Base-by-base conservation (phyloP, 2,888 invertebrate genomes). In the Phortica magna region DNA sequence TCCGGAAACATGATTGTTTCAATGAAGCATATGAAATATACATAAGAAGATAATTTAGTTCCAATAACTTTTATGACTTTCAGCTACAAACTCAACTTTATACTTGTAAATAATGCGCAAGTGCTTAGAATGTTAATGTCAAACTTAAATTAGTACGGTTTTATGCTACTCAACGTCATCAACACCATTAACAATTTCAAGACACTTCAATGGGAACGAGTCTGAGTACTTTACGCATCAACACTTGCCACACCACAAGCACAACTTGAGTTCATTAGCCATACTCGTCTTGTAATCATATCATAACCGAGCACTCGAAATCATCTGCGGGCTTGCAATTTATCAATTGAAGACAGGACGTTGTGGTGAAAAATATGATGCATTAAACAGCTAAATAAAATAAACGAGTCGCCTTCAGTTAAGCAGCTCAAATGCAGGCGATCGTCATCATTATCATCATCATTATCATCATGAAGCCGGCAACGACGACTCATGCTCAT, bases 371-470 rank as follows among this genome's bases (percentile, higher is more conserved):
- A 43, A 6, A 43, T n/a, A n/a, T n/a, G 43, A 43, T 7, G 43
- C 10, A 43, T 10, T 7, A 31, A 61, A 61, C 19, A 64, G 9
- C 7, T 31, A 67, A 48, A 48, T 10, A 65, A 65, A 65, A 65
- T 42, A 42, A 48, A 48, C 39, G 42, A 41, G 42, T 67, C 67
- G 41, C 39, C 42, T 67, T 39, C 67, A 41, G 41, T 67, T 67
- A 67, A 67, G n/a, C 59, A 59, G 59, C 59, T 17, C 42, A 67
- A 39, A 67, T 67, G 39, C 67, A 67, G 67, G 67, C 67, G 14
- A 67, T 67, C 48, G 14, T 48, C 9, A 48, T 9, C 48, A 48
- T 48, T 6, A 48, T 0, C 48, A 48, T 5, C 4, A 48, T 5
- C 48, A 14, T 48, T 48, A 48, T 5, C 48, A 14, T 48, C 48